Evolutionary conservation across 2,797 vertebrate genomes (phyloP).

Genomic region (Sebastes trivittatus): DNA sequence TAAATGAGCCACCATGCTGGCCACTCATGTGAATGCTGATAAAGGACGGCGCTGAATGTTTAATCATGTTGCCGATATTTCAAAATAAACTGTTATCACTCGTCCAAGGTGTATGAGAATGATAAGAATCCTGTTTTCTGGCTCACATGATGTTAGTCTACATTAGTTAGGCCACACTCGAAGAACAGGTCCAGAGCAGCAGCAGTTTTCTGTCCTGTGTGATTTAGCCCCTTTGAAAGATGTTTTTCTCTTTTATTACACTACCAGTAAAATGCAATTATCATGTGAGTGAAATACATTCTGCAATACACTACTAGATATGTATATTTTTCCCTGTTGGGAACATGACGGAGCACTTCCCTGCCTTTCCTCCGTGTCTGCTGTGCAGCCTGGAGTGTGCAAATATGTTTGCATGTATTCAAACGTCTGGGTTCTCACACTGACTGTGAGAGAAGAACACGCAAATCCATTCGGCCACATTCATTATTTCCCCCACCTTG

Average conservation of each 20-base stretch:
- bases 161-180: too few relatives aligned
- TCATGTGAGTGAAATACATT: background rate
- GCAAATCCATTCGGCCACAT: conserved; percentile 17
- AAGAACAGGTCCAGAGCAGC: background rate
- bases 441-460: conserved; percentile 5
- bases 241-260: background rate
- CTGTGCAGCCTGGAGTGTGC: background rate
- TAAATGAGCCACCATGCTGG: background rate
- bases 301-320: background rate
- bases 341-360: background rate
- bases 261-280: background rate
- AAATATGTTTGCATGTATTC: conserved; percentile 18
- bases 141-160: background rate
- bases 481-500: conserved; percentile 80
- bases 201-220: background rate
- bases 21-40: background rate
- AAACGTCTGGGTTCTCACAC: conserved; percentile 1
- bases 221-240: background rate
- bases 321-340: background rate
- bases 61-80: background rate
- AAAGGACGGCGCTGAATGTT: background rate
- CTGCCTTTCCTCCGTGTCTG: background rate
- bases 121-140: background rate
- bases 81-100: background rate
- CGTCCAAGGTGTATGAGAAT: background rate